Evolutionary conservation across 2,113 vertebrate species (phyloP).

Genomic region (Pyrgilauda ruficollis): DNA sequence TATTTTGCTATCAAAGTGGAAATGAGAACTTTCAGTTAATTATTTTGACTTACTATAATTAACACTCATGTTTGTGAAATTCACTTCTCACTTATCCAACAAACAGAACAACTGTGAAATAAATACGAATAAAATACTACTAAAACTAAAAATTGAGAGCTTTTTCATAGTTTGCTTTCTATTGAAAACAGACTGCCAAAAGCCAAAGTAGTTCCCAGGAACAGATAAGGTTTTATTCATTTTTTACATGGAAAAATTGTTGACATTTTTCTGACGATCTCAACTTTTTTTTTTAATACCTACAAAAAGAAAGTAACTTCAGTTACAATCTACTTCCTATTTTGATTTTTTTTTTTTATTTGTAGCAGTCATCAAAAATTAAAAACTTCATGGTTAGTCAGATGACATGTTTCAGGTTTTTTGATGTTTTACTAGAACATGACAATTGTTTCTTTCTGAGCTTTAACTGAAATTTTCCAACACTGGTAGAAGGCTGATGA

Average conservation of each 20-base stretch:
- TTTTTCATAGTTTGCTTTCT: neutral
- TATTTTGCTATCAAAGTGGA: constrained; percentile 26
- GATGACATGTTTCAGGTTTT: neutral
- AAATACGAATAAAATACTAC: constrained; percentile 29
- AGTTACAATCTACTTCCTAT: neutral
- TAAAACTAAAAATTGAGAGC: neutral
- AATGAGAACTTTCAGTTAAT: constrained; percentile 32
- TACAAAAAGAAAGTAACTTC: neutral
- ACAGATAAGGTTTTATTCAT: neutral
- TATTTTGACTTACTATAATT: constrained; percentile 28
- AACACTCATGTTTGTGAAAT: neutral
- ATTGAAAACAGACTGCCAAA: neutral
- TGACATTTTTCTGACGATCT: neutral
- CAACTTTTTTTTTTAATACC: neutral
- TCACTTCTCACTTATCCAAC: neutral
- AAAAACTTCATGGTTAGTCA: neutral
- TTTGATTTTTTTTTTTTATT: neutral
- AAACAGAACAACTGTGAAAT: constrained; percentile 39
- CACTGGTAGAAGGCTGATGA: neutral
- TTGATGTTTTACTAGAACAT: neutral
- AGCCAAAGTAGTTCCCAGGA: neutral
- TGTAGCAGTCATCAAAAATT: neutral
- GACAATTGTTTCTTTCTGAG: neutral
- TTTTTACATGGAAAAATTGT: neutral
- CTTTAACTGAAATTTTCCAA: neutral